phyloP scores from a whole-genome alignment of 2,797 vertebrate genomes.

The Chromobotia macracanthus region DNA sequence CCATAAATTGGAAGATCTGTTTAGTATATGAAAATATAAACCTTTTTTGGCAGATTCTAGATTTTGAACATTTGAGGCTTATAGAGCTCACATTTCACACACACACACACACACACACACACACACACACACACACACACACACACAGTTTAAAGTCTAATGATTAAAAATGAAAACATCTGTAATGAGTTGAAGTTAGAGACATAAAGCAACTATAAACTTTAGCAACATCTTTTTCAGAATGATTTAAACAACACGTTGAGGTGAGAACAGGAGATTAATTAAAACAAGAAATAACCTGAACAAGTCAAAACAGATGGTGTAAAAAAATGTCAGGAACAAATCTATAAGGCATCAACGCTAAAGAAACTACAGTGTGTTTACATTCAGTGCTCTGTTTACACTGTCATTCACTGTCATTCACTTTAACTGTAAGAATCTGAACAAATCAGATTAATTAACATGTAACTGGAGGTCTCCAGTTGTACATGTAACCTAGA shows the following conservation, averaged over 20 bases:
- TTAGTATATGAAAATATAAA: conserved; percentile 1
- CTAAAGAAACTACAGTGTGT: background rate
- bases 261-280: background rate
- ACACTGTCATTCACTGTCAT: too few relatives aligned
- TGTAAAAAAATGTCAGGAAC: background rate
- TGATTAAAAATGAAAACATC: background rate
- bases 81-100: conserved; percentile 25
- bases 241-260: background rate
- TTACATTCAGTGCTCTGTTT: background rate
- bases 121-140: background rate
- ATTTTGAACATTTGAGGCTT: conserved; percentile 57
- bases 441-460: too few relatives aligned
- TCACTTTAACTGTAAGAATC: too few relatives aligned
- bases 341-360: conserved; percentile 9
- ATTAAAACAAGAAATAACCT: background rate
- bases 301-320: background rate
- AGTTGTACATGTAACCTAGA: background rate
- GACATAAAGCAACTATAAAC: background rate
- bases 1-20: conserved; percentile 3
- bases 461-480: background rate
- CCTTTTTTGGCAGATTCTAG: conserved; percentile 61
- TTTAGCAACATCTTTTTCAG: background rate
- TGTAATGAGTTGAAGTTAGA: too few relatives aligned
- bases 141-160: background rate
- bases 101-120: background rate